A percentile compares a stretch with the other conserved stretches of the same genome.
Conservation (phyloP, 2,888 invertebrate species). For the Erynnis tages region DNA sequence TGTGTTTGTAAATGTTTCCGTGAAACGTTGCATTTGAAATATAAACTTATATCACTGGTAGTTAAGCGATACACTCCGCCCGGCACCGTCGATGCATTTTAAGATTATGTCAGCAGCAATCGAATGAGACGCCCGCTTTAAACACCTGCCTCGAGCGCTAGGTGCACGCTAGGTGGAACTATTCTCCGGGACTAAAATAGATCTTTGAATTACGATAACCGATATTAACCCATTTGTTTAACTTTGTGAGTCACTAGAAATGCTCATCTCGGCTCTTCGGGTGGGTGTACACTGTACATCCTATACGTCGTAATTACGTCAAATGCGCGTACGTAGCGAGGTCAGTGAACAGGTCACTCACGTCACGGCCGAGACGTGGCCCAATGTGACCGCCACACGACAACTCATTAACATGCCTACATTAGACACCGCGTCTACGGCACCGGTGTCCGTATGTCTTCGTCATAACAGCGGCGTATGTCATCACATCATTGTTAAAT, state of each 20-base stretch:
- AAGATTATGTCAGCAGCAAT: slow-evolving; percentile 17
- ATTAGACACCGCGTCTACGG: neutral
- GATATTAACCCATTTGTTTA: slow-evolving; percentile 20
- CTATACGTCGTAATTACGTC: slow-evolving; percentile 46
- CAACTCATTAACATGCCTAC: slow-evolving; percentile 27
- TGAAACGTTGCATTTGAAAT: neutral
- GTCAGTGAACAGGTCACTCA: slow-evolving; percentile 52
- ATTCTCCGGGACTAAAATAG: slow-evolving; percentile 12
- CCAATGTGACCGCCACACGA: slow-evolving; percentile 37
- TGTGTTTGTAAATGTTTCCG: neutral
- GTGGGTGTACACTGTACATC: slow-evolving; percentile 18
- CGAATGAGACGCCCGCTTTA: neutral
- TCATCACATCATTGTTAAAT: no score
- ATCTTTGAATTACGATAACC: slow-evolving; percentile 15
- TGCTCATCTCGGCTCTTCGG: slow-evolving; percentile 11
- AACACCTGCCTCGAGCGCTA: neutral
- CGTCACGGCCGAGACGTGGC: slow-evolving; percentile 42
- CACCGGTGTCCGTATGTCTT: slow-evolving; percentile 5
- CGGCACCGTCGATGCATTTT: slow-evolving; percentile 4
- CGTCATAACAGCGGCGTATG: slow-evolving; percentile 6
- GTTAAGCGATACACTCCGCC: neutral
- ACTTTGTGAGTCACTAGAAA: slow-evolving; percentile 13
- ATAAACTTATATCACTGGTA: neutral
- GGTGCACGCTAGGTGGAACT: neutral
- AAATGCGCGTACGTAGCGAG: slow-evolving; percentile 46